These are phyloP conservation scores for Diarsia rubi DNA, from an alignment of 2,888 invertebrate genomes.

Conservation along the genomic window DNA sequence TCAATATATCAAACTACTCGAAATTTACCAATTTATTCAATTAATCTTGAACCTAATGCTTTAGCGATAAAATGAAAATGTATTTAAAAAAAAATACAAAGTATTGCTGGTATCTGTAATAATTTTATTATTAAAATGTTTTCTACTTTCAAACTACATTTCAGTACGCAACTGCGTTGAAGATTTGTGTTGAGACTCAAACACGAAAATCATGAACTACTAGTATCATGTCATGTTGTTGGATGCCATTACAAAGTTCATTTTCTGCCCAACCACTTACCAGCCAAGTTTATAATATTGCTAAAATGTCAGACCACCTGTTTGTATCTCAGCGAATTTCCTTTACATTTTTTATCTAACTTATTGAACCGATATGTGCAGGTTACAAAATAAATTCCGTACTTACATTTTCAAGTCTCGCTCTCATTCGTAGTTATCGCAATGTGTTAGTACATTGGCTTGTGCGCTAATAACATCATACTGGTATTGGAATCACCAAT, in stretches of 20 bases:
- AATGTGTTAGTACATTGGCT: constrained; percentile 23
- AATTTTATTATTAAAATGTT: neutral
- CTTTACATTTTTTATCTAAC: constrained; percentile 54
- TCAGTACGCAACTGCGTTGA: neutral
- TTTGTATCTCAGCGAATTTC: constrained; percentile 42
- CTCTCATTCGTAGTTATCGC: constrained; percentile 29
- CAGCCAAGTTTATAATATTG: constrained; percentile 54
- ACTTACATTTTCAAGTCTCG: constrained; percentile 34
- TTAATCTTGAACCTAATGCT: too few species aligned
- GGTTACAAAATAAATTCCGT: constrained; percentile 45
- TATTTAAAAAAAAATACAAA: too few species aligned
- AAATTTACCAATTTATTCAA: too few species aligned
- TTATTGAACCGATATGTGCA: constrained; percentile 48
- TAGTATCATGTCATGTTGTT: neutral
- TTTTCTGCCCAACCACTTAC: constrained; percentile 42
- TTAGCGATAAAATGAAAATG: too few species aligned
- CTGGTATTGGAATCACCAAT: constrained; percentile 32
- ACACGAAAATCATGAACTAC: neutral
- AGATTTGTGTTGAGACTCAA: neutral
- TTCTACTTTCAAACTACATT: neutral
- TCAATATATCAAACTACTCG: too few species aligned
- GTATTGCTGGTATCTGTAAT: too few species aligned
- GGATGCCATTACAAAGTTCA: constrained; percentile 1
- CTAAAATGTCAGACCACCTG: constrained; percentile 65
- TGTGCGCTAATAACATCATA: constrained; percentile 35